These are phyloP conservation scores for Cyprinodon diabolis DNA, from an alignment of 2,797 vertebrate genomes.

Conservation along the genomic window DNA sequence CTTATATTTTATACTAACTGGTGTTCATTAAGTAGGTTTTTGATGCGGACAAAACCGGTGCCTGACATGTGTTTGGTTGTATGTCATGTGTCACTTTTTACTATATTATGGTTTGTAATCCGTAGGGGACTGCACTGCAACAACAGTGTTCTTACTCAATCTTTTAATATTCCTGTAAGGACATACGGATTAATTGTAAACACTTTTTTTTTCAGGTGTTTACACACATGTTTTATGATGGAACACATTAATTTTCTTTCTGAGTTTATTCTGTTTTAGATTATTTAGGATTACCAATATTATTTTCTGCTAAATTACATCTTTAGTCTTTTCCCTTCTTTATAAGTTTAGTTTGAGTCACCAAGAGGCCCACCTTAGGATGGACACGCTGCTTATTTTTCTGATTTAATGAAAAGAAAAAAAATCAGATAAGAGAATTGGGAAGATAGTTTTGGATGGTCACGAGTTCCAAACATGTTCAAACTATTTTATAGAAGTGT, in stretches of 20 bases:
- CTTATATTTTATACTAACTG: constrained; percentile 5
- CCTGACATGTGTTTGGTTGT: too few relatives aligned
- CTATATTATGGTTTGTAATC: background rate
- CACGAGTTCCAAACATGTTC: too few relatives aligned
- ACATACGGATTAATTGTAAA: background rate
- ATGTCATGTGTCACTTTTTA: background rate
- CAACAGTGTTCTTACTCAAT: background rate
- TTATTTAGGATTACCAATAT: background rate
- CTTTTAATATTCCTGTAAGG: background rate
- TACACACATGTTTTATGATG: background rate
- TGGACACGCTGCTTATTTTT: too few relatives aligned
- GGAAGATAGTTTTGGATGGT: too few relatives aligned
- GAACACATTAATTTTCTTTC: too few relatives aligned
- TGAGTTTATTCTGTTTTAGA: background rate
- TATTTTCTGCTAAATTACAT: background rate
- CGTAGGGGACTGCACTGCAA: too few relatives aligned
- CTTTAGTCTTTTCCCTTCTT: background rate
- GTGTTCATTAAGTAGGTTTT: background rate
- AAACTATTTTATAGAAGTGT: too few relatives aligned
- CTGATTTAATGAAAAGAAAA: too few relatives aligned
- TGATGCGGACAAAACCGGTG: background rate
- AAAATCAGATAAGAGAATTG: too few relatives aligned
- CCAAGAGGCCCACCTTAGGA: too few relatives aligned
- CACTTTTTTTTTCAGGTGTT: background rate
- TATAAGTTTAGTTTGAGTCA: too few relatives aligned